These are phyloP conservation scores for Xenopus borealis DNA, from an alignment of 2,113 vertebrate species.

Conservation along the genomic window DNA sequence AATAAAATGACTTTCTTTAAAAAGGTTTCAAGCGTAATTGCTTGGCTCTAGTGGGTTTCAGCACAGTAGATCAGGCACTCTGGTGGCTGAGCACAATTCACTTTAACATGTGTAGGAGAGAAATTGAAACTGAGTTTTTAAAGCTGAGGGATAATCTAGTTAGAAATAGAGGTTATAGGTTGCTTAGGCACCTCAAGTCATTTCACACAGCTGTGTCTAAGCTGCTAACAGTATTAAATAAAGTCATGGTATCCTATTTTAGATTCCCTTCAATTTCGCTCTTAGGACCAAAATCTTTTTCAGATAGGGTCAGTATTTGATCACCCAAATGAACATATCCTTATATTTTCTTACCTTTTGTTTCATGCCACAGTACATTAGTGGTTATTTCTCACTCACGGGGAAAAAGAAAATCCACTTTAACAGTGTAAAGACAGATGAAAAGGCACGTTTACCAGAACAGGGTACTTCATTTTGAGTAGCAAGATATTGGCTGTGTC, in stretches of 20 bases:
- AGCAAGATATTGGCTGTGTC: conserved; percentile 68
- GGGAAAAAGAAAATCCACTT: background rate
- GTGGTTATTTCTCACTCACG: conserved; percentile 36
- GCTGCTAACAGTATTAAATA: conserved; percentile 55
- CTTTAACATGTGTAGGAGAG: conserved; percentile 23
- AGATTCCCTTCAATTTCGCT: conserved; percentile 4
- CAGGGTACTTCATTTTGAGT: conserved; percentile 72
- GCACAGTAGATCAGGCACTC: conserved; percentile 25
- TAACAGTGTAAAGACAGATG: conserved; percentile 58
- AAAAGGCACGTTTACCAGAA: conserved; percentile 66
- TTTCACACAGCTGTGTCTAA: conserved; percentile 48
- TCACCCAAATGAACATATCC: background rate
- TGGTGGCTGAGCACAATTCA: conserved; percentile 26
- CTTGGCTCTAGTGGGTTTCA: conserved; percentile 11
- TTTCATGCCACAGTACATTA: background rate
- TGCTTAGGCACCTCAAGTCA: conserved; percentile 1
- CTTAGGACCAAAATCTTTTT: background rate
- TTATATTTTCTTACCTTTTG: background rate
- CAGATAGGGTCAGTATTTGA: background rate
- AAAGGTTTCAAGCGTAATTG: conserved; percentile 34
- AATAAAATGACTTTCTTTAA: conserved; percentile 11
- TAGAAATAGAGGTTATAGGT: conserved; percentile 53
- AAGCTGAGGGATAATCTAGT: conserved; percentile 50
- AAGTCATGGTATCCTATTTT: conserved; percentile 22
- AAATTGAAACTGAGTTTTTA: conserved; percentile 23